phyloP scores from a whole-genome alignment of 2,797 vertebrate species.

The Gymnodraco acuticeps region DNA sequence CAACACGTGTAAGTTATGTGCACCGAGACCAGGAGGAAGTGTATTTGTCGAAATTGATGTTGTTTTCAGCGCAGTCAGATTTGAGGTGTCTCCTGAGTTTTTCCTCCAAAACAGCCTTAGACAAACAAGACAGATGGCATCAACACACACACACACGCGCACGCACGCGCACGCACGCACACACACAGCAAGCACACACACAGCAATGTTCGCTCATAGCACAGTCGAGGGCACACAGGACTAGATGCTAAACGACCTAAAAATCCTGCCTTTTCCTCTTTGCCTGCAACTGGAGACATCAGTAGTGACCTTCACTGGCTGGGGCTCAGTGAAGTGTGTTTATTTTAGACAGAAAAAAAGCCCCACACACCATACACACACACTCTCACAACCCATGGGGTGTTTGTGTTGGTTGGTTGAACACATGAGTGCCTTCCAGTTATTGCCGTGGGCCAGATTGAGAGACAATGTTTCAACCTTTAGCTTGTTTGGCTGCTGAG shows the following conservation, averaged over 20 bases:
- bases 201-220: too few relatives aligned
- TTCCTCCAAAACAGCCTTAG: conserved; percentile 14
- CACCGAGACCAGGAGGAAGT: not conserved
- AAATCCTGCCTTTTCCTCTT: conserved; percentile 6
- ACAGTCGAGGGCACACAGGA: too few relatives aligned
- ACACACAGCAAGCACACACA: too few relatives aligned
- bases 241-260: too few relatives aligned
- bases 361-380: conserved; percentile 17
- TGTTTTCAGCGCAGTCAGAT: conserved; percentile 5
- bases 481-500: conserved; percentile 32
- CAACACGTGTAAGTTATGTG: not conserved
- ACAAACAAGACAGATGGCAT: conserved; percentile 33
- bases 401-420: conserved; percentile 34
- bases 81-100: not conserved
- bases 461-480: conserved; percentile 20
- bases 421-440: conserved; percentile 23
- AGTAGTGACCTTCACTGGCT: conserved; percentile 53
- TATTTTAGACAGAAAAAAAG: conserved; percentile 23
- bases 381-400: conserved; percentile 14
- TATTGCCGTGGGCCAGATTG: conserved; percentile 10
- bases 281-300: conserved; percentile 38
- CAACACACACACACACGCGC: not conserved
- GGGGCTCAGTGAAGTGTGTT: conserved; percentile 37
- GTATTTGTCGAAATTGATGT: not conserved
- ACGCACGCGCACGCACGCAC: too few relatives aligned